Base-by-base conservation (phyloP, 2,797 vertebrate genomes). In the Ptychobarbus kaznakovi region DNA sequence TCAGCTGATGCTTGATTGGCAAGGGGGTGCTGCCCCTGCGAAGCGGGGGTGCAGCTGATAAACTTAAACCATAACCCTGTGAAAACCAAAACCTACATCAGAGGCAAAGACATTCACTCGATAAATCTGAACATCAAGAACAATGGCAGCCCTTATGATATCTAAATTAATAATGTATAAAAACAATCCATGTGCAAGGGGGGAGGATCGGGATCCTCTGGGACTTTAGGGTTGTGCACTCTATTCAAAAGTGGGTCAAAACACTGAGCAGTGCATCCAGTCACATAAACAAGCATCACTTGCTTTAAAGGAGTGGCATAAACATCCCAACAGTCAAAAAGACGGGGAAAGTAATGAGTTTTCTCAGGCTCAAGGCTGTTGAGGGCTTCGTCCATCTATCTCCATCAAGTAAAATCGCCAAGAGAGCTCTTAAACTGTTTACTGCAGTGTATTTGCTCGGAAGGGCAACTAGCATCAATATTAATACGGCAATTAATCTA, bases 1-100 rank as follows among this genome's bases (percentile, higher is more conserved):
- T 92, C 79, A 97, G 92, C 94, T 96, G 96, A 93, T 97, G 97
- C 87, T 97, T 97, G 90, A 97, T 94, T 46, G 97, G 97, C 74
- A 98, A 90, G 3, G 97, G 97, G 80, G 97, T 97, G 91, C 97
- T 97, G 68, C 97, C 97, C 88, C 97, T 93, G 69, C 97, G 95
- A 12, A 95, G 94, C 2, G 95, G 96, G 42, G 93, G 94, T 0
- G 94, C 94, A 74, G 94, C 93, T 46, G 93, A 94, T 69, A 96
- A 94, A 91, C 95, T 95, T 94, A 96, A 95, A 87, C 92, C 93
- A 91, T 94, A 95, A 82, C 53, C 92, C 94, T 89, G 83, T 85
- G 83, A 69, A 88, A 87, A 28, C 35, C 49, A 22, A n/a, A 49
- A 58, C 51, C 51, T 77, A 56, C 53, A 70, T 77, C 32, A 72